Percentiles rank a stretch among this genome's conserved stretches.
Conservation (phyloP, 1,140 invertebrate genomes). For the Kradibia gibbosae region DNA sequence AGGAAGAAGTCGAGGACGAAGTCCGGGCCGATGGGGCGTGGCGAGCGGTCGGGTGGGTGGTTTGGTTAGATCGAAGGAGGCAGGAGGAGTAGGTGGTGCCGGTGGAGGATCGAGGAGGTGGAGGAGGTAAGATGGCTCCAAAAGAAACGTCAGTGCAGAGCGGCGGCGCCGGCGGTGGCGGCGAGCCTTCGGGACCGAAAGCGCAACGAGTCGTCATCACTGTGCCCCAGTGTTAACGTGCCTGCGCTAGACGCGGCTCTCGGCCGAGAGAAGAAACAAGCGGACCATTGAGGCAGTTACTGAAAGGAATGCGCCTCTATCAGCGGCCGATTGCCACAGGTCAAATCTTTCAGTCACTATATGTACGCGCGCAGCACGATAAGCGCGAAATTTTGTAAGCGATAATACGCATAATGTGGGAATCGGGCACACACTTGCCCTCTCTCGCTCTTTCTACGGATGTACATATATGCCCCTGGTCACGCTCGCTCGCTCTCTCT, state of each 20-base stretch:
- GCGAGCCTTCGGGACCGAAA: background rate
- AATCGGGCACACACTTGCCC: background rate
- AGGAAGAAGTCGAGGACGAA: background rate
- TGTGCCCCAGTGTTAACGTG: background rate
- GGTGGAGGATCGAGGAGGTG: too few relatives aligned
- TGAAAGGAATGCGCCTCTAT: slow-evolving; percentile 67
- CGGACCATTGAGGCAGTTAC: slow-evolving; percentile 64
- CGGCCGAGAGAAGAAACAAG: slow-evolving; percentile 61
- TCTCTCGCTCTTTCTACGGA: background rate
- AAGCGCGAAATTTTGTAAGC: slow-evolving; percentile 30
- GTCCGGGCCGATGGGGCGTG: background rate
- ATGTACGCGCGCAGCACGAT: slow-evolving; percentile 25
- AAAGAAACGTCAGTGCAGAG: too few relatives aligned
- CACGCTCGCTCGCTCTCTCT: background rate
- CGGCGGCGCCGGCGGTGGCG: too few relatives aligned
- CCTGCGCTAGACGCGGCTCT: background rate
- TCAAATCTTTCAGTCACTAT: slow-evolving; percentile 67
- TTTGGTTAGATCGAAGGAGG: too few relatives aligned
- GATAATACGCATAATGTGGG: slow-evolving; percentile 19
- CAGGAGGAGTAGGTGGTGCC: too few relatives aligned
- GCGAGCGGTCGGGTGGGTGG: too few relatives aligned
- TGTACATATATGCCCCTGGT: too few relatives aligned
- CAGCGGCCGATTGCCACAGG: slow-evolving; percentile 68
- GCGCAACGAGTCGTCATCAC: background rate
- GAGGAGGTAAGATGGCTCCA: too few relatives aligned